phyloP scores from a whole-genome alignment of 2,113 vertebrate species.

The Chlorodrepanis virens region DNA sequence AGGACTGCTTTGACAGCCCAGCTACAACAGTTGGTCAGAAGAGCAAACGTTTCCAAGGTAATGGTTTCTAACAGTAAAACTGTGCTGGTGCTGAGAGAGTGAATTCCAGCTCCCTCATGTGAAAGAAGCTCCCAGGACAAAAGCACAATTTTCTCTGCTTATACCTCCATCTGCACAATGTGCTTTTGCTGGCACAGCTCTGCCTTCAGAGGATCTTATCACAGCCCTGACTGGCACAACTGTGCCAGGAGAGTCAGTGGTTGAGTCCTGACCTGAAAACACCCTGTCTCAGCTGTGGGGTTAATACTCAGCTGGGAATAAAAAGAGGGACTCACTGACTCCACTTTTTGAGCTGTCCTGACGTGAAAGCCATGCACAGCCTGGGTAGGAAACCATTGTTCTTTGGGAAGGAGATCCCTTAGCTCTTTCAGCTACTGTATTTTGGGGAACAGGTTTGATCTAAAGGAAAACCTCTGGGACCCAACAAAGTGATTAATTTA shows the following conservation, averaged over 20 bases:
- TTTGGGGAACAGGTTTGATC: neutral
- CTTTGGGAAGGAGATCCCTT: neutral
- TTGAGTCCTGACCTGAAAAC: neutral
- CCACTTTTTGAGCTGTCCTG: neutral
- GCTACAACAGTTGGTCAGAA: neutral
- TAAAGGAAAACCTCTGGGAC: neutral
- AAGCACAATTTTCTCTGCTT: fast-evolving
- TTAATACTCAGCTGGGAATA: fast-evolving
- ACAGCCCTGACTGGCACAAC: neutral
- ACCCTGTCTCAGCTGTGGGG: neutral
- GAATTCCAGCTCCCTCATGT: neutral
- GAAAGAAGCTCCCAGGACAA: neutral
- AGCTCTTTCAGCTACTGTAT: neutral
- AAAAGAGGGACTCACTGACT: neutral
- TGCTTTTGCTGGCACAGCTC: neutral
- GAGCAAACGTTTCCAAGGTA: neutral
- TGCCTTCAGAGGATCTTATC: neutral
- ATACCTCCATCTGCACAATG: neutral
- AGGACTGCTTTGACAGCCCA: neutral
- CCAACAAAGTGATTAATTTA: neutral
- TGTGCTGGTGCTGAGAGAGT: fast-evolving
- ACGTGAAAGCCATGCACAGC: neutral
- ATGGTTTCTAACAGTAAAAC: neutral
- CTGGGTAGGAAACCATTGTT: neutral
- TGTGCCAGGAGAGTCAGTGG: neutral